These are phyloP conservation scores for Nemotelus nigrinus DNA, from an alignment of 2,888 invertebrate genomes.

Conservation along the genomic window DNA sequence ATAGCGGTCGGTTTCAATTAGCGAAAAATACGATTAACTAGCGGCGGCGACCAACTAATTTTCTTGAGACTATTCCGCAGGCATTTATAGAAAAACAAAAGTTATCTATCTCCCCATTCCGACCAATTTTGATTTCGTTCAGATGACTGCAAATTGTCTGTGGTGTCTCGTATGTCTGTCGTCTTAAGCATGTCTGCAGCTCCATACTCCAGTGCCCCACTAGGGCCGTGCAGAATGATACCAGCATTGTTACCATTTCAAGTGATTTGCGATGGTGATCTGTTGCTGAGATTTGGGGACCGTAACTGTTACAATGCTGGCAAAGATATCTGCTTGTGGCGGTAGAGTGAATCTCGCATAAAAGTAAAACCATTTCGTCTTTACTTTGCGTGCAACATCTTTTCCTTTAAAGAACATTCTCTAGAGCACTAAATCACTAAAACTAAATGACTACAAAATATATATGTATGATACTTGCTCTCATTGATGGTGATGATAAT, in stretches of 20 bases:
- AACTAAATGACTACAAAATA: too few relatives aligned
- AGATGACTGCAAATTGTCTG: conserved; percentile 14
- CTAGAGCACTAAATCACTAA: too few relatives aligned
- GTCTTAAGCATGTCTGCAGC: not conserved
- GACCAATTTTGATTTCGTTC: conserved; percentile 23
- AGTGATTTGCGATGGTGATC: conserved; percentile 8
- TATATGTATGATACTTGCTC: too few relatives aligned
- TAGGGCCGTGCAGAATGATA: not conserved
- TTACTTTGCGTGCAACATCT: too few relatives aligned
- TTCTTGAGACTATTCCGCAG: conserved; percentile 37
- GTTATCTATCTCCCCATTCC: conserved; percentile 23
- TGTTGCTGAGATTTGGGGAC: conserved; percentile 8
- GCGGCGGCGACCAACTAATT: conserved; percentile 42
- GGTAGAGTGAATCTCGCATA: too few relatives aligned
- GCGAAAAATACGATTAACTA: conserved; percentile 31
- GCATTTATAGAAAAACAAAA: conserved; percentile 45
- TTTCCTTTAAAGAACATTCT: too few relatives aligned
- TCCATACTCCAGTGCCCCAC: conserved; percentile 26
- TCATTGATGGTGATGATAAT: too few relatives aligned
- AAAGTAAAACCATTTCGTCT: too few relatives aligned
- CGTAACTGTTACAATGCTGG: not conserved
- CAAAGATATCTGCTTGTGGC: too few relatives aligned
- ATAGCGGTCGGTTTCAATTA: conserved; percentile 25
- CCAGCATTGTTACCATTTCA: conserved; percentile 21
- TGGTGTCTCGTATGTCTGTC: not conserved